Evolutionary conservation across 2,888 invertebrate species (phyloP).

Genomic region (Dusona sp.): DNA sequence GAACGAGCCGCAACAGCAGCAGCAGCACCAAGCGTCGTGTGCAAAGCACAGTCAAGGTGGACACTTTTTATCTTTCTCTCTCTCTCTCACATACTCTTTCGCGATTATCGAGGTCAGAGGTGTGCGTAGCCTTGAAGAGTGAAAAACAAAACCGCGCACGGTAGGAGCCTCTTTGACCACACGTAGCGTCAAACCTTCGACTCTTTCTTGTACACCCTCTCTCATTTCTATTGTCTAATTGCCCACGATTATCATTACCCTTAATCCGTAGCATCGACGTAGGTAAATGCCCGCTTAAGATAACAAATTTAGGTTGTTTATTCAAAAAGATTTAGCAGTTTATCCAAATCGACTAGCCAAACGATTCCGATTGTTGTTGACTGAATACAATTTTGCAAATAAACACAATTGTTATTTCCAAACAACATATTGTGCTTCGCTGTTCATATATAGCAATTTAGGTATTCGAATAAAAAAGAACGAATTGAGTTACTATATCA

Average conservation of each 20-base stretch:
- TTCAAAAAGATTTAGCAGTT: too few relatives aligned
- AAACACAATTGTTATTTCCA: not conserved
- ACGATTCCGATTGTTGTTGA: not conserved
- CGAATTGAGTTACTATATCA: too few relatives aligned
- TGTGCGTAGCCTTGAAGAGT: constrained; percentile 62
- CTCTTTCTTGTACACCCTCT: not conserved
- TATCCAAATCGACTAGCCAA: not conserved
- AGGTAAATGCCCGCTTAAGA: not conserved
- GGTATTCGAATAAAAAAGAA: not conserved
- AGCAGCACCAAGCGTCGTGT: constrained; percentile 16
- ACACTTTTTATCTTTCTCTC: constrained; percentile 22
- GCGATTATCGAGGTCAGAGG: constrained; percentile 65
- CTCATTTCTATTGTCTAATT: constrained; percentile 2
- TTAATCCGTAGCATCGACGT: constrained; percentile 5
- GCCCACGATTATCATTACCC: not conserved
- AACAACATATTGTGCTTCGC: not conserved
- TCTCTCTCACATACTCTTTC: constrained; percentile 35
- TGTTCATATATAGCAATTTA: not conserved
- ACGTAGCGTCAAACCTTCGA: constrained; percentile 47
- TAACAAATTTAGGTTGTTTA: not conserved
- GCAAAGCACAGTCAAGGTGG: constrained; percentile 62
- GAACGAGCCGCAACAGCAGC: constrained; percentile 15
- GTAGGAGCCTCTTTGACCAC: constrained; percentile 38
- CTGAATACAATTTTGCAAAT: not conserved
- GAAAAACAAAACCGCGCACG: constrained; percentile 45